phyloP scores from a whole-genome alignment of 2,113 vertebrate genomes.

The Apteryx owenii region DNA sequence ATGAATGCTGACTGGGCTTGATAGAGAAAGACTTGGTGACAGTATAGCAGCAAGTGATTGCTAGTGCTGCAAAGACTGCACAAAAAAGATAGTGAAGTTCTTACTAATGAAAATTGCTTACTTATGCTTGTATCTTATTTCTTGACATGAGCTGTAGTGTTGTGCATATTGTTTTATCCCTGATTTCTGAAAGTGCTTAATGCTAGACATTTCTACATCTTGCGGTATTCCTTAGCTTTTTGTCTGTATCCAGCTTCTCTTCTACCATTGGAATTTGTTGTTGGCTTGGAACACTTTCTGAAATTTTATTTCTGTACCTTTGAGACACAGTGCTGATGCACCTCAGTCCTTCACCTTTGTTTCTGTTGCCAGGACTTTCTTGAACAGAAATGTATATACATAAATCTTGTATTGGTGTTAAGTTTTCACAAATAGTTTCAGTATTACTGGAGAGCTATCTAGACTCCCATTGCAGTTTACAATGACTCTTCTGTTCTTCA shows the following conservation, averaged over 20 bases:
- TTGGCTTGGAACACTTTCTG: background rate
- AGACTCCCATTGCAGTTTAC: background rate
- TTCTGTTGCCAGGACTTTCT: background rate
- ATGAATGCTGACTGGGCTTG: background rate
- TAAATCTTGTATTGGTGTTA: background rate
- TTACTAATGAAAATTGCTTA: background rate
- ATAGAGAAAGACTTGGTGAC: background rate
- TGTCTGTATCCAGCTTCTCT: background rate
- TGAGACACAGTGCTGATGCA: background rate
- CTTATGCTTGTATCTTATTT: background rate
- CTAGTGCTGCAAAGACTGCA: background rate
- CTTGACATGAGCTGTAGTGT: background rate
- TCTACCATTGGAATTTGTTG: background rate
- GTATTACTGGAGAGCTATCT: background rate
- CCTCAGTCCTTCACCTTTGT: background rate
- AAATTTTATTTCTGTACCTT: background rate
- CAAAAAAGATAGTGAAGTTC: background rate
- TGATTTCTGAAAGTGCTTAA: background rate
- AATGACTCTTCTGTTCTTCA: background rate
- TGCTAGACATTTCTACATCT: background rate
- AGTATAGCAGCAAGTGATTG: background rate
- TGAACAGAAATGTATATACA: background rate
- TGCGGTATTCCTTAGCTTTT: background rate
- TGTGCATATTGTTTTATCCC: rapidly evolving
- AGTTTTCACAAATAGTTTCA: background rate